Conservation (phyloP, 2,113 vertebrate genomes). For the rabbit (Oryctolagus cuniculus) region DNA sequence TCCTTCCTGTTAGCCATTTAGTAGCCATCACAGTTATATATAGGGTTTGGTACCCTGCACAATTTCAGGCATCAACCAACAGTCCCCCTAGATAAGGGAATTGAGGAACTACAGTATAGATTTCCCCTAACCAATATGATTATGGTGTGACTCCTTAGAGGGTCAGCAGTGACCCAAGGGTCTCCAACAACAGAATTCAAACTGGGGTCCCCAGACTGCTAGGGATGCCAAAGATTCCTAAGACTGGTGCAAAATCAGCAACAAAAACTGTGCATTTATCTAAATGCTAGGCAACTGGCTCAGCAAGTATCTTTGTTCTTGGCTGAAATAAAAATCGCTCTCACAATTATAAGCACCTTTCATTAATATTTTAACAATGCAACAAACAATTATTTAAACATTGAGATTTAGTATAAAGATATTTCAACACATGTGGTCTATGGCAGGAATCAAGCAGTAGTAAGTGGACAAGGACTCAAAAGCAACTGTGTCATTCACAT, state of each 20-base stretch:
- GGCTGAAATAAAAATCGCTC: constrained; percentile 56
- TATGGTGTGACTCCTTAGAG: neutral
- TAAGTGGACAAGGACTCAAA: neutral
- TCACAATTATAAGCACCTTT: constrained; percentile 33
- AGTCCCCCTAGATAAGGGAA: neutral
- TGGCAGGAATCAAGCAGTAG: neutral
- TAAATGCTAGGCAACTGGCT: neutral
- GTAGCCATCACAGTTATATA: neutral
- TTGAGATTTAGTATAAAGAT: constrained; percentile 51
- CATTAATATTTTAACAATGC: constrained; percentile 66
- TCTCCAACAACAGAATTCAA: neutral
- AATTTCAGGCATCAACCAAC: neutral
- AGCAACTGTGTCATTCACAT: neutral
- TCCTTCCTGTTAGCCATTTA: neutral
- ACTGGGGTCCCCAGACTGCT: neutral
- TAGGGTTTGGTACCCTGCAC: neutral
- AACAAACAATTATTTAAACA: constrained; percentile 60
- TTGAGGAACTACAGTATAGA: neutral
- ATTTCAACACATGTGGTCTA: constrained; percentile 64
- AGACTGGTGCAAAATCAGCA: constrained; percentile 35
- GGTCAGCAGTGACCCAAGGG: neutral
- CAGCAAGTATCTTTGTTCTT: constrained; percentile 20
- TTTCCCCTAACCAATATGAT: neutral
- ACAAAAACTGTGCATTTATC: neutral
- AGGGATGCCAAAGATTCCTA: neutral